Base-by-base conservation (phyloP, 1,140 invertebrate genomes). In the Onthophagus taurus region DNA sequence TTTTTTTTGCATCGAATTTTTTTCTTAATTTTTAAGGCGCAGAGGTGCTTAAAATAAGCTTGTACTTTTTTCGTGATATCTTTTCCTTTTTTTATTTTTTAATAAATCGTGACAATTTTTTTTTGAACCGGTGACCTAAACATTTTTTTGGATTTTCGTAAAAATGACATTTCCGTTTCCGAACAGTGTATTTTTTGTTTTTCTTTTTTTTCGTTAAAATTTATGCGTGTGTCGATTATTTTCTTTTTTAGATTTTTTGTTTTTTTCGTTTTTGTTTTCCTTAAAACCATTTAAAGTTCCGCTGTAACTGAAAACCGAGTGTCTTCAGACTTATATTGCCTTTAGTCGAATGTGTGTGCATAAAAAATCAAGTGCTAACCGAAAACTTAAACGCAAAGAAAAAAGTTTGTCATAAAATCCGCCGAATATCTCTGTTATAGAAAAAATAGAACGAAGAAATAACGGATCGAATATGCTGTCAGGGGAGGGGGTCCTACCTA, bases 41-140 rank as follows among this genome's bases (percentile, higher is more conserved):
- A 74, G 75, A 77, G 74, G 75, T 77, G 75, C 74, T 76, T 76
- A 71, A 75, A 77, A 73, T 74, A 76, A 76, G 74, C 74, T 77
- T 77, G 75, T 77, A 77, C 75, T 77, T 76, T 76, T 75, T 74
- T 73, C 69, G 68, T 77, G 74, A 76, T 75, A 75, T 64, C n/a
- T n/a, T n/a, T n/a, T n/a, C n/a, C n/a, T n/a, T 55, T 58, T 59
- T 61, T 56, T 57, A 37, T 37, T 18, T 55, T 58, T 59, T 37
- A 37, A 39, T 12, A 21, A 38, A 24, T 47, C 52, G 54, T 50
- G 45, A 45, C 35, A 21, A 36, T 56, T 60, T 60, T 51, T 52
- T 61, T 51, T 59, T 55, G 62, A 63, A 62, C 62, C 61, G 63
- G 63, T 63, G 63, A 65, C 63, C 63, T 55, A 65, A 65, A 65